Percentiles rank a stretch among this genome's conserved stretches.
Evolutionary conservation across 2,797 vertebrate genomes (phyloP).

Genomic region (Cephalopachus bancanus): DNA sequence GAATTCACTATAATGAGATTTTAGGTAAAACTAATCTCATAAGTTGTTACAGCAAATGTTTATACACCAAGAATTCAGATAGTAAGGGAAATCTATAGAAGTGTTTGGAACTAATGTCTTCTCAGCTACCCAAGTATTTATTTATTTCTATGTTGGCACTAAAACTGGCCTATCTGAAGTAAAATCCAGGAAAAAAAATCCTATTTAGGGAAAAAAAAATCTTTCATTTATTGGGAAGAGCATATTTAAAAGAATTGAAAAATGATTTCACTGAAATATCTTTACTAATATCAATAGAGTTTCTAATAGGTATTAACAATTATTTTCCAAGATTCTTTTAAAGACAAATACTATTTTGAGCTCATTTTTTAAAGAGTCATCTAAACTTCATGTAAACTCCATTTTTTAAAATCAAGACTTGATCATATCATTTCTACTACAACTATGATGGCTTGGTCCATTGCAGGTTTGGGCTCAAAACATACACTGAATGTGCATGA

Average conservation of each 20-base stretch:
- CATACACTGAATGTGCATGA: not conserved
- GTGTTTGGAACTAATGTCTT: not conserved
- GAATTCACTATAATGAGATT: not conserved
- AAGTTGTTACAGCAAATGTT: not conserved
- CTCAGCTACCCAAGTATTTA: not conserved
- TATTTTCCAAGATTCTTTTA: conserved; percentile 15
- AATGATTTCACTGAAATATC: not conserved
- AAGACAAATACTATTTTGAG: conserved; percentile 30
- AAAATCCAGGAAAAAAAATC: not conserved
- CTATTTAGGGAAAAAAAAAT: not conserved
- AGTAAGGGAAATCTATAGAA: not conserved
- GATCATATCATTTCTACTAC: not conserved
- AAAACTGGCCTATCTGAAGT: not conserved
- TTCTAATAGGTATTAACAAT: conserved; percentile 1
- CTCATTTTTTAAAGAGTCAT: conserved; percentile 26
- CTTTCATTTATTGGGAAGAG: conserved; percentile 22
- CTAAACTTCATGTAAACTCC: not conserved
- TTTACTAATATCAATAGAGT: conserved; percentile 12
- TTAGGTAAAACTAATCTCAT: not conserved
- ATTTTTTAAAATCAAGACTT: not conserved
- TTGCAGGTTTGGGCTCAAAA: not conserved
- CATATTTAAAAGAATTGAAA: conserved; percentile 10
- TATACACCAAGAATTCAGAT: not conserved
- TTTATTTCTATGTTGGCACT: not conserved
- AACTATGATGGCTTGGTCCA: not conserved